Percentiles rank a stretch among this genome's conserved stretches.
phyloP scores from a whole-genome alignment of 2,113 vertebrate genomes.

The Gadus macrocephalus region DNA sequence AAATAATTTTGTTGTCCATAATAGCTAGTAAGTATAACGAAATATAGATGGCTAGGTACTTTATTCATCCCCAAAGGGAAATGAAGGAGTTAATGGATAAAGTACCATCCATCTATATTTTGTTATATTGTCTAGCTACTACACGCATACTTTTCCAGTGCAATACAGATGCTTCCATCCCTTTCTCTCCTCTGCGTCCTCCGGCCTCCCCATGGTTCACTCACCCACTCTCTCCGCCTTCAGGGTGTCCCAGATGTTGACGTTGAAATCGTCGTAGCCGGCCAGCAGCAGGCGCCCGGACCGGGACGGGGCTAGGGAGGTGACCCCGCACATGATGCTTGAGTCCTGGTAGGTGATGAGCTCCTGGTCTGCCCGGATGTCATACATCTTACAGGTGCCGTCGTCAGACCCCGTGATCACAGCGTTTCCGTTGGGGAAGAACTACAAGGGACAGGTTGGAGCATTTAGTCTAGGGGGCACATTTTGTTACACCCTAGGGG shows the following conservation, averaged over 20 bases:
- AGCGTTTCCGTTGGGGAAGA: constrained; percentile 92
- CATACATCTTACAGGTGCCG: constrained; percentile 88
- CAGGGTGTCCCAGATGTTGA: constrained; percentile 93
- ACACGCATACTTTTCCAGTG: too few relatives aligned
- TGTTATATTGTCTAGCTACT: too few relatives aligned
- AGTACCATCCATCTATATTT: too few relatives aligned
- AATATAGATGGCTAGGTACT: too few relatives aligned
- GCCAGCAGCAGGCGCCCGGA: constrained; percentile 90
- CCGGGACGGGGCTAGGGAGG: constrained; percentile 87
- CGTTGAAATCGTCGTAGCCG: constrained; percentile 95
- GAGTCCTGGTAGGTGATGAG: constrained; percentile 87
- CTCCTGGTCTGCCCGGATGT: constrained; percentile 95
- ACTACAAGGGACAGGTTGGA: constrained; percentile 64
- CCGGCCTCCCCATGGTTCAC: constrained; percentile 29
- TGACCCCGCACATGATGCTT: constrained; percentile 92
- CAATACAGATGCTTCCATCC: too few relatives aligned
- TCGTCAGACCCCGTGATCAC: constrained; percentile 95
- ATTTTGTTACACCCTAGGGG: too few relatives aligned
- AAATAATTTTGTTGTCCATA: background rate
- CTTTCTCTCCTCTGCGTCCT: rapidly evolving
- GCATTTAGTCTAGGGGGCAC: too few relatives aligned
- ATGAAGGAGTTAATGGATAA: too few relatives aligned
- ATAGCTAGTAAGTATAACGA: too few relatives aligned
- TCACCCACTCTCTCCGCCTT: constrained; percentile 84
- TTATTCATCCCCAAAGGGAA: background rate